Evolutionary conservation across 2,888 invertebrate species (phyloP), one percentile per base, ranked within the genome.

Genomic region (Heterodera filipjevi): DNA sequence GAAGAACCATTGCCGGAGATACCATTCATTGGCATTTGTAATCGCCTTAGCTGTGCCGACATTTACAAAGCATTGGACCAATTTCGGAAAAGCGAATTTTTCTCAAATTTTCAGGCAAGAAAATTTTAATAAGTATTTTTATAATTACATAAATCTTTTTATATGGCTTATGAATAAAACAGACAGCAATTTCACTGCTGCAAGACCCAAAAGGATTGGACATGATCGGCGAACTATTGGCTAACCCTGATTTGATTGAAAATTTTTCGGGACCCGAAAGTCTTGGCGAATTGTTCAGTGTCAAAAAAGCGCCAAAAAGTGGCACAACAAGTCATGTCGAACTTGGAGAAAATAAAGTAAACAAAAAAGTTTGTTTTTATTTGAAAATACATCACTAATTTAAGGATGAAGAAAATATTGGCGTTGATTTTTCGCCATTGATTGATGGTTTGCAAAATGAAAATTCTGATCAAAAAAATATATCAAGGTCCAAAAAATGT

Each of bases 161-260:
- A 59, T 8, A 27, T 27, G n/a, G n/a, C 6, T 35, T 16, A 33
- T 27, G 8, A 68, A 35, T 8, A 70, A 71, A 44, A 19, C 64
- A 81, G 79, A 88, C 88, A 0, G 88, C 88, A 6, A 70, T 88
- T 12, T 83, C 83, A 3, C 81, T 88, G n/a, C 80, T 88, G 8
- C 85, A 89, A 78, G 88, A 88, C 79, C 86, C 85, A 30, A 89
- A 88, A 77, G 88, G 88, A 0, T 86, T 85, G 86, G 87, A 89
- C 72, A 87, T 87, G 14, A 84, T 88, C 46, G 87, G 87, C 35
- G 87, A 88, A 79, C 78, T 88, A 6, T 79, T 88, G 5, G 84
- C 85, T 22, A 88, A 88, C 72, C 88, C 88, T 0, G 87, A 88
- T 70, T 77, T 88, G 6, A 87, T 88, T 75, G 84, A 86, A n/a